A percentile compares a stretch with the other conserved stretches of the same genome.
Evolutionary conservation across 2,113 vertebrate genomes (phyloP).

Genomic region (Neoarius graeffei): DNA sequence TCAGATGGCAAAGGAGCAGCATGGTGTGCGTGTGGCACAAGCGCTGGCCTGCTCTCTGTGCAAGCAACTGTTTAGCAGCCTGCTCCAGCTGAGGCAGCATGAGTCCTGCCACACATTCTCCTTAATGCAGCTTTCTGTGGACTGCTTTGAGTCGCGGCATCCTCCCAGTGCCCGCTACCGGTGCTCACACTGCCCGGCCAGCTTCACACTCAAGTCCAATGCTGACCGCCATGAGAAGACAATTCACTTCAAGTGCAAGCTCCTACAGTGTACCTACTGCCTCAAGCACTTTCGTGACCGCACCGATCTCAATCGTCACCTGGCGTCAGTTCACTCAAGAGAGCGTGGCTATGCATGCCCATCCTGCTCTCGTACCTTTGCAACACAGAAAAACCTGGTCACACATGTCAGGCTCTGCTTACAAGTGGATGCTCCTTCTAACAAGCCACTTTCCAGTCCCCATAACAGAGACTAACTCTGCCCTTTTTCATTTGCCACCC

Average conservation of each 20-base stretch:
- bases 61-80: conserved; percentile 74
- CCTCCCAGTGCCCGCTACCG: conserved; percentile 69
- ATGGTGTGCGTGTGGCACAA: conserved; percentile 62
- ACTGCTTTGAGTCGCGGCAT: conserved; percentile 60
- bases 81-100: conserved; percentile 76
- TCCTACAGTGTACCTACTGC: conserved; percentile 76
- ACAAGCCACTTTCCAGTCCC: conserved; percentile 62
- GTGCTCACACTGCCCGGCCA: conserved; percentile 77
- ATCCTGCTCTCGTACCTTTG: conserved; percentile 75
- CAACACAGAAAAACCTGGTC: conserved; percentile 76
- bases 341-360: conserved; percentile 69
- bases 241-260: conserved; percentile 78
- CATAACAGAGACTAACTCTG: conserved; percentile 52
- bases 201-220: conserved; percentile 82
- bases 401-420: conserved; percentile 74
- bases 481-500: not conserved
- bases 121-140: conserved; percentile 69
- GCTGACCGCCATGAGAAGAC: conserved; percentile 80
- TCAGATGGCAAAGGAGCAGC: conserved; percentile 69
- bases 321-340: conserved; percentile 73
- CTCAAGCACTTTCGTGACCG: conserved; percentile 75
- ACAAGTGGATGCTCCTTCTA: conserved; percentile 62
- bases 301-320: conserved; percentile 75
- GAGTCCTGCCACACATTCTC: conserved; percentile 71
- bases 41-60: conserved; percentile 78